Evolutionary conservation across 2,888 invertebrate species (phyloP).

Genomic region (Eupithecia subfuscata): DNA sequence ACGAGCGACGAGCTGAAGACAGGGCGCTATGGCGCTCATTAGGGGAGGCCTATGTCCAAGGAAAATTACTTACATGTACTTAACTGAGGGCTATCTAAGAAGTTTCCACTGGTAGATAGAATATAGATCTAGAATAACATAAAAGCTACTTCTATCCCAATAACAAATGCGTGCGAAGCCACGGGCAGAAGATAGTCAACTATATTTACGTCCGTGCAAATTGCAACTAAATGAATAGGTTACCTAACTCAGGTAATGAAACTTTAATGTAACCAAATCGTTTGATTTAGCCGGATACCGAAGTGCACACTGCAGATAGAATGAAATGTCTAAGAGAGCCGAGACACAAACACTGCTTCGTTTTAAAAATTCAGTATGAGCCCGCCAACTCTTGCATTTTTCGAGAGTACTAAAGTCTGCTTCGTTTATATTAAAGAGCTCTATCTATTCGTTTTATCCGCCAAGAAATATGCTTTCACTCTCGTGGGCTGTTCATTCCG

Average conservation of each 20-base stretch:
- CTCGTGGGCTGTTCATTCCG: constrained; percentile 69
- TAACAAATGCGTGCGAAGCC: background rate
- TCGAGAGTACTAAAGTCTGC: constrained; percentile 82
- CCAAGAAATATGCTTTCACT: constrained; percentile 79
- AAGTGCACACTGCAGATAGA: constrained; percentile 41
- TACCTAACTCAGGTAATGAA: background rate
- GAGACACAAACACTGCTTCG: constrained; percentile 57
- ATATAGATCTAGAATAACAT: too few species aligned
- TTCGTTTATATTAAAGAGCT: constrained; percentile 84
- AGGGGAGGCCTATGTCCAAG: too few species aligned
- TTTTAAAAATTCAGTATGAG: constrained; percentile 79
- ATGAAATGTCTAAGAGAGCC: constrained; percentile 46
- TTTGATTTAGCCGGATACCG: background rate
- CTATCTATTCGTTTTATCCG: constrained; percentile 83
- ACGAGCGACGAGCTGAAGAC: too few species aligned
- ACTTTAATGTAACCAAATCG: constrained; percentile 4
- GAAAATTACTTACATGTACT: too few species aligned
- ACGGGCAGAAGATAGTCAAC: background rate
- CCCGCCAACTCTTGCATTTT: constrained; percentile 76
- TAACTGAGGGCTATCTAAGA: too few species aligned
- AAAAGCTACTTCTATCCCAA: background rate
- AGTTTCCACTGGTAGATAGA: too few species aligned
- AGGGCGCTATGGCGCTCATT: too few species aligned
- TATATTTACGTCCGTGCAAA: background rate
- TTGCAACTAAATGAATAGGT: background rate